Conservation (phyloP, 2,113 vertebrate genomes). For the Hemibagrus wyckioides region DNA sequence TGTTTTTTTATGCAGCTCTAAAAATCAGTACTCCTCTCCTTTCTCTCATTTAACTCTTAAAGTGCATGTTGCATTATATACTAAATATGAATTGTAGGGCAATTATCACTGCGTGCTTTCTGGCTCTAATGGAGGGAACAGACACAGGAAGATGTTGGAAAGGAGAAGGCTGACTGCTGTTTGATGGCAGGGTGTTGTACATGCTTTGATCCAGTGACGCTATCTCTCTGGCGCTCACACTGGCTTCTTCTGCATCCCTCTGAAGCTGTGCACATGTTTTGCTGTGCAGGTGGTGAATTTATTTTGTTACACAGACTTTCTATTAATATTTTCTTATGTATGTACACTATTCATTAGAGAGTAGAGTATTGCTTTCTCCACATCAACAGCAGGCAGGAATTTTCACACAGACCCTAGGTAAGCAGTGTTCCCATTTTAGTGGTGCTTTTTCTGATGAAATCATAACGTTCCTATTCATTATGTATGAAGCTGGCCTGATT, state of each 20-base stretch:
- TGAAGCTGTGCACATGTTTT: conserved; percentile 31
- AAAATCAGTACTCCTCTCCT: conserved; percentile 27
- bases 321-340: conserved; percentile 58
- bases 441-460: conserved; percentile 28
- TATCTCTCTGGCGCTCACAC: conserved; percentile 50
- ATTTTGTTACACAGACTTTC: conserved; percentile 47
- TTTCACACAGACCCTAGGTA: conserved; percentile 50
- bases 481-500: conserved; percentile 50
- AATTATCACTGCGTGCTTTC: conserved; percentile 45
- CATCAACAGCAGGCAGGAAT: conserved; percentile 55
- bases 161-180: conserved; percentile 56
- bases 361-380: conserved; percentile 56
- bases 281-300: conserved; percentile 13
- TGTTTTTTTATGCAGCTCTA: conserved; percentile 33
- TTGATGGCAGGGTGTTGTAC: conserved; percentile 45
- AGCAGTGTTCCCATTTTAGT: conserved; percentile 51
- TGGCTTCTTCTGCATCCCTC: conserved; percentile 44
- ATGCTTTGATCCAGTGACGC: conserved; percentile 61
- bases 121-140: conserved; percentile 45
- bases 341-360: conserved; percentile 63
- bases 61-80: conserved; percentile 49
- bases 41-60: conserved; percentile 49
- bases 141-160: conserved; percentile 45
- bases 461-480: conserved; percentile 50
- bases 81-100: conserved; percentile 38